Conservation (phyloP, 2,888 invertebrate genomes). For the Ochropleura plecta region DNA sequence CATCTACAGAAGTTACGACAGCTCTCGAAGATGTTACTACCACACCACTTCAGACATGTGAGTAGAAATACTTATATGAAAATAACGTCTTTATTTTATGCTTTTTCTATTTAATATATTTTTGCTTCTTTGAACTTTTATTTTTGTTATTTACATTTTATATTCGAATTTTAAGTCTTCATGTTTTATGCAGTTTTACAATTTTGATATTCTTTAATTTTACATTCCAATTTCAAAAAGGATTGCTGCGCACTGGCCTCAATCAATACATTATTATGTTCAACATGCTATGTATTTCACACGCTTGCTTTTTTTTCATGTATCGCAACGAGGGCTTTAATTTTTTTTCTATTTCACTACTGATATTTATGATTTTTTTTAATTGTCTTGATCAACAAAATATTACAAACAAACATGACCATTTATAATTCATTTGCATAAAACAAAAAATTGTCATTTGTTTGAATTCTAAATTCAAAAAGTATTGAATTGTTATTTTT, state of each 20-base stretch:
- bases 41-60: slow-evolving; percentile 66
- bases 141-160: neutral
- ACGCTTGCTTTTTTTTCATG: too few species aligned
- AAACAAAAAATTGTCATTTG: too few species aligned
- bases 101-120: neutral
- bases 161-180: neutral
- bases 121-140: slow-evolving; percentile 2
- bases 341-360: neutral
- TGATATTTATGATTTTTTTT: too few species aligned
- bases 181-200: too few species aligned
- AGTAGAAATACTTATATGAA: slow-evolving; percentile 58
- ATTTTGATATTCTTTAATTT: neutral
- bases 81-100: slow-evolving; percentile 5
- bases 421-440: too few species aligned
- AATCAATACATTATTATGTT: neutral
- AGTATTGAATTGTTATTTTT: too few species aligned
- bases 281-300: neutral
- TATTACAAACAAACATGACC: too few species aligned
- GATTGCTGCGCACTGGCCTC: too few species aligned
- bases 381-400: too few species aligned
- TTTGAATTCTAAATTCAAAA: too few species aligned
- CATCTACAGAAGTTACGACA: slow-evolving; percentile 63
- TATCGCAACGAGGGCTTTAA: neutral
- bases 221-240: neutral
- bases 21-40: slow-evolving; percentile 44